A percentile compares a stretch with the other conserved stretches of the same genome.
Conservation (phyloP, 2,113 vertebrate species). For the Eolophus roseicapilla region DNA sequence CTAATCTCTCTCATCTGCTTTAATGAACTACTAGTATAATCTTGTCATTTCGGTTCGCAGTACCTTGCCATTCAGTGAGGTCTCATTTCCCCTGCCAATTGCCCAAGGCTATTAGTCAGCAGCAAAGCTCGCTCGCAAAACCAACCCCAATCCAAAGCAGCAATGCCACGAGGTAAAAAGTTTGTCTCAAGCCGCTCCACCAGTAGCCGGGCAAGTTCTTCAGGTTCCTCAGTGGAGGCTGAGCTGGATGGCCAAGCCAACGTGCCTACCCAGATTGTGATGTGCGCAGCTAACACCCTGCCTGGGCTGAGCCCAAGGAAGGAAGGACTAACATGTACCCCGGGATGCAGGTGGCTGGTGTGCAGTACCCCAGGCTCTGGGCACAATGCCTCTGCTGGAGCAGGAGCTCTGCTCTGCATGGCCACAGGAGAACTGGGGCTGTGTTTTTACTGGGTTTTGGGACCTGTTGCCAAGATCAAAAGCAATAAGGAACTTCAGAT, state of each 20-base stretch:
- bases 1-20: conserved; percentile 53
- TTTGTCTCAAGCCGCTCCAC: not conserved
- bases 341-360: not conserved
- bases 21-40: conserved; percentile 64
- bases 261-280: not conserved
- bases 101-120: conserved; percentile 38
- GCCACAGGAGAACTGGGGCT: accelerated
- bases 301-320: not conserved
- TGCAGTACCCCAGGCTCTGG: accelerated
- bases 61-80: conserved; percentile 13
- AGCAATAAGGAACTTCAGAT: not conserved
- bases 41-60: conserved; percentile 39
- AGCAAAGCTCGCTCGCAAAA: not conserved
- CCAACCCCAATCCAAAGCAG: conserved; percentile 5
- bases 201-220: not conserved
- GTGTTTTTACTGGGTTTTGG: accelerated
- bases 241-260: not conserved
- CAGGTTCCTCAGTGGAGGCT: not conserved
- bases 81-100: conserved; percentile 48
- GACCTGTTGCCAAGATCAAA: not conserved
- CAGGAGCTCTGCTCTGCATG: not conserved
- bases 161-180: not conserved
- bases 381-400: accelerated
- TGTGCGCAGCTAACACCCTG: not conserved
- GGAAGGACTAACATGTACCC: not conserved